A percentile compares a stretch with the other conserved stretches of the same genome.
These are phyloP conservation scores for Sycophaga agraensis DNA, from an alignment of 1,140 invertebrate species.

Conservation along the genomic window DNA sequence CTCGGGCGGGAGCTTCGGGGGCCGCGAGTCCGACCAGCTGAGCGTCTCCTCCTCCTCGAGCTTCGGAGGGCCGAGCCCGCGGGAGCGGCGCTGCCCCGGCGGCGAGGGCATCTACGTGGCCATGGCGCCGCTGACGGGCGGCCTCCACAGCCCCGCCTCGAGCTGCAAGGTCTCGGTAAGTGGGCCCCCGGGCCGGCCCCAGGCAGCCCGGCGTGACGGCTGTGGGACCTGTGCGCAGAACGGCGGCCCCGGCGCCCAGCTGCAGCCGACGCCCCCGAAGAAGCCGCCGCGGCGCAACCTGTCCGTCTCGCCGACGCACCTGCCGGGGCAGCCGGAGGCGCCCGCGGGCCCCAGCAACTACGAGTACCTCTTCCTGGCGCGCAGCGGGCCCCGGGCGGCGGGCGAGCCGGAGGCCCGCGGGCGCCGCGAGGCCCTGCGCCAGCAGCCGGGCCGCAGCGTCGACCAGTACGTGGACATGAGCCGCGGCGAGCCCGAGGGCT, in stretches of 20 bases:
- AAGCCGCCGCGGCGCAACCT: constrained; percentile 84
- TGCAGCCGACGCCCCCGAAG: constrained; percentile 81
- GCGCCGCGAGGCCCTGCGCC: constrained; percentile 62
- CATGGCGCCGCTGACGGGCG: constrained; percentile 48
- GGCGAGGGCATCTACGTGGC: too few species aligned
- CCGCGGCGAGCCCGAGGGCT: constrained; percentile 19
- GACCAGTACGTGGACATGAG: constrained; percentile 77
- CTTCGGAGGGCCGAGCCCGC: constrained; percentile 55
- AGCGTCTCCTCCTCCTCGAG: constrained; percentile 61
- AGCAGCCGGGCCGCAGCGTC: constrained; percentile 68
- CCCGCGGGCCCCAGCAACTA: constrained; percentile 59
- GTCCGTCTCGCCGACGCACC: constrained; percentile 78
- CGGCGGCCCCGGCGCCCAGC: constrained; percentile 26
- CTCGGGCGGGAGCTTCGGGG: constrained; percentile 43
- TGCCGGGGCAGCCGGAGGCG: constrained; percentile 59
- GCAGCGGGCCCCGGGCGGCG: constrained; percentile 61
- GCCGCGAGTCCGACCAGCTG: constrained; percentile 58
- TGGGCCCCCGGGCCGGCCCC: too few species aligned
- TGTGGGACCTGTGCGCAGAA: constrained; percentile 2
- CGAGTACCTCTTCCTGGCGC: constrained; percentile 65
- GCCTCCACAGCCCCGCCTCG: constrained; percentile 54
- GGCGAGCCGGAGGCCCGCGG: constrained; percentile 68
- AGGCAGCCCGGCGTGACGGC: constrained; percentile 27
- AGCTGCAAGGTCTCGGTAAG: constrained; percentile 61
- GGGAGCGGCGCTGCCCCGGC: constrained; percentile 54